phyloP scores from a whole-genome alignment of 2,113 vertebrate species.

The Dromaius novaehollandiae region DNA sequence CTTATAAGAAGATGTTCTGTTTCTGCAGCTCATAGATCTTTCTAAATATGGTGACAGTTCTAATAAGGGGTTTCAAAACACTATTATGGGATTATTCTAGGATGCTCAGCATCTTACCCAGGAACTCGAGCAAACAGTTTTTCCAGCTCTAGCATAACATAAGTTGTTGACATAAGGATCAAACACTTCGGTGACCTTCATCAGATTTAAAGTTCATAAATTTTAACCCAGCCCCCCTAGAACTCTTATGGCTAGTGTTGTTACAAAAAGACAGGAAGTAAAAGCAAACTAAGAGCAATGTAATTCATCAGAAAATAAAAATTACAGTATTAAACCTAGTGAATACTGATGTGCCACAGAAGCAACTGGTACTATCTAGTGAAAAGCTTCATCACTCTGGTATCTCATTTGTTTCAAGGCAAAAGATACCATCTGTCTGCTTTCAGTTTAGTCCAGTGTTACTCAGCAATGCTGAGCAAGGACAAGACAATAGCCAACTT shows the following conservation, averaged over 20 bases:
- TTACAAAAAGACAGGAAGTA: neutral
- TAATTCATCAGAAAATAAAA: neutral
- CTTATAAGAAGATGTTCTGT: conserved; percentile 59
- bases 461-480: neutral
- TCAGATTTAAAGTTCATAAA: conserved; percentile 2
- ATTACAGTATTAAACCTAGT: neutral
- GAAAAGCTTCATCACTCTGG: neutral
- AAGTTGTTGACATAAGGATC: neutral
- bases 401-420: neutral
- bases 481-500: too few relatives aligned
- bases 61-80: conserved; percentile 34
- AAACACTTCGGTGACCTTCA: neutral
- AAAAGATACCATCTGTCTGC: neutral
- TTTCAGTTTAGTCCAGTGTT: neutral
- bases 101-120: neutral
- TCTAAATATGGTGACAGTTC: conserved; percentile 52
- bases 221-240: neutral
- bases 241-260: neutral
- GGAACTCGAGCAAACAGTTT: neutral
- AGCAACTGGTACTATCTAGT: accelerated
- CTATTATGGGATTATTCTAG: neutral
- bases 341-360: neutral
- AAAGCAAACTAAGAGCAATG: neutral
- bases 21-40: conserved; percentile 45
- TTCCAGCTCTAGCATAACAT: neutral